Conservation (phyloP, 1,140 invertebrate genomes). For the Ruditapes philippinarum region DNA sequence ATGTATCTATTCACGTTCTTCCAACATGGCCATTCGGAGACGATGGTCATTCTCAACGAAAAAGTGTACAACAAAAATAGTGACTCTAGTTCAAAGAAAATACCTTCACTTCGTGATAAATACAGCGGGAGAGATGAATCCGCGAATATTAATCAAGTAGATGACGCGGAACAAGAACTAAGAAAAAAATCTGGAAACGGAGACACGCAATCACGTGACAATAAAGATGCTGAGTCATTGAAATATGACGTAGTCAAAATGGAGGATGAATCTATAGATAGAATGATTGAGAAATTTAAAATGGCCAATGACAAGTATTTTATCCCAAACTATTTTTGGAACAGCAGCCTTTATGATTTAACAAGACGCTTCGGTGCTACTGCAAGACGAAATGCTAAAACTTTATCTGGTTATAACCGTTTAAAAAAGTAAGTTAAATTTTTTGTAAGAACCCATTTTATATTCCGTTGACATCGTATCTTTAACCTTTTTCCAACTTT, state of each 20-base stretch:
- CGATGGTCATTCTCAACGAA: conserved; percentile 23
- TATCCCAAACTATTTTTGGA: conserved; percentile 15
- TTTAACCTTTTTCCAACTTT: no score
- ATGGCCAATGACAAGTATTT: background rate
- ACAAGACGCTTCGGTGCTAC: background rate
- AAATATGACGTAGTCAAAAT: background rate
- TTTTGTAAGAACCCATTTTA: no score
- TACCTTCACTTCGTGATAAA: background rate
- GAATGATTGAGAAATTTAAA: conserved; percentile 4
- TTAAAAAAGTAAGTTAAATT: conserved; percentile 36
- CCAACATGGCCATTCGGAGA: background rate
- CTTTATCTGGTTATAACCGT: background rate
- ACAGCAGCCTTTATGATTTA: background rate
- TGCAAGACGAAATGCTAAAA: background rate
- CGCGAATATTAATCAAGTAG: no score
- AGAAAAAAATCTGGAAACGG: conserved; percentile 8
- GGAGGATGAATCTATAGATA: background rate
- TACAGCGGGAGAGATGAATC: background rate
- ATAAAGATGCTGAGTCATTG: background rate
- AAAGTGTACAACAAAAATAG: conserved; percentile 47
- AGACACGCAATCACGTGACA: background rate
- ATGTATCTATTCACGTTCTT: background rate
- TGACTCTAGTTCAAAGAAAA: background rate
- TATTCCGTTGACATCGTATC: no score
- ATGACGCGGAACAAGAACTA: background rate